Base-by-base conservation (phyloP, 1,140 invertebrate species). In the Nasonia vitripennis region DNA sequence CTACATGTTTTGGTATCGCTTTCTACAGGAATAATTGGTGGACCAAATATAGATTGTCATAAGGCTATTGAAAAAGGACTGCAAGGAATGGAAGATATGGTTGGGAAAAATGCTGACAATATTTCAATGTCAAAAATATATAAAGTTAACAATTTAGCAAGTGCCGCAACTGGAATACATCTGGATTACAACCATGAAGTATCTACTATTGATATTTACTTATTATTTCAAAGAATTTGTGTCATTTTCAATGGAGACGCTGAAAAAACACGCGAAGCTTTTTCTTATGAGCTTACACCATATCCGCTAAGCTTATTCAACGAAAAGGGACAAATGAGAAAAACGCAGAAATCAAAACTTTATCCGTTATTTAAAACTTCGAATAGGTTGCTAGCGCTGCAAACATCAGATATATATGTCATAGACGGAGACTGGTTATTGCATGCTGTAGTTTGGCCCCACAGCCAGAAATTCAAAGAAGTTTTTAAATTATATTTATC, bases 221-320 rank as follows among this genome's bases (percentile, higher is more conserved):
- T 91, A 87, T 87, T 93, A 20, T 93, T 92, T 86, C 91, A 93
- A 89, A 86, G 90, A 80, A 92, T 93, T 45, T 78, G 71, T 48
- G 85, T 83, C 51, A 85, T 87, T 62, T 86, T 87, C 80, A 81
- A 88, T 23, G 82, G 86, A 70, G 48, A 84, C 79, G 77, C 84
- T 78, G 86, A 88, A 84, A 85, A 91, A 86, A 86, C 91, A 45
- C 87, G 91, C 89, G 87, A 89, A 77, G 91, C 88, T 87, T 89
- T 93, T 23, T 81, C 88, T 79, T 91, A 91, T 88, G 91, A 93
- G 87, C 86, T 93, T 11, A 85, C 87, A 23, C 89, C 91, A 11
- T 90, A 81, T 86, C 90, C 89, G 20, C 87, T 90, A 87, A 89
- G 88, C 62, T 51, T 91, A 14, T 91, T 91, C 78, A 88, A 90